A percentile compares a stretch with the other conserved stretches of the same genome.
phyloP scores from a whole-genome alignment of 2,888 invertebrate species.

The Nomada fucata region DNA sequence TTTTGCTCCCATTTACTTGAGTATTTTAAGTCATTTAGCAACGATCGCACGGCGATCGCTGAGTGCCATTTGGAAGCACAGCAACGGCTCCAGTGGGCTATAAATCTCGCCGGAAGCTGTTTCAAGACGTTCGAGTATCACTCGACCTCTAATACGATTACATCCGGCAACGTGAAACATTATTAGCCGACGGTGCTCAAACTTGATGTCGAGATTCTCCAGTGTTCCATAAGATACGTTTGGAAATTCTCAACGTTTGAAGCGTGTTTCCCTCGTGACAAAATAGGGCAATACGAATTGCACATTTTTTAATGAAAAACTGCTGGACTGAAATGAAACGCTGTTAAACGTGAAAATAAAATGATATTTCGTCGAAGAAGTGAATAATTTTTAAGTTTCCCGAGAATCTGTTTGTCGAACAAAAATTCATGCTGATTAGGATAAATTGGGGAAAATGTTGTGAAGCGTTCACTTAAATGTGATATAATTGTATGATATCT shows the following conservation, averaged over 20 bases:
- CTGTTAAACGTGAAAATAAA: too few species aligned
- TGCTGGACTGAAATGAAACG: too few species aligned
- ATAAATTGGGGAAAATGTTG: too few species aligned
- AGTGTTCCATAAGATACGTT: not conserved
- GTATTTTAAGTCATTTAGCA: constrained; percentile 1
- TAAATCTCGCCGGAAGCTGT: constrained; percentile 15
- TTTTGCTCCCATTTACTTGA: not conserved
- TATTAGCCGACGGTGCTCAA: constrained; percentile 18
- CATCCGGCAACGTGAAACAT: constrained; percentile 9
- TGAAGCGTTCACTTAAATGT: too few species aligned
- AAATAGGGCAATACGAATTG: too few species aligned
- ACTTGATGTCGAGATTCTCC: not conserved
- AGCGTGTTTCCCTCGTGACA: too few species aligned
- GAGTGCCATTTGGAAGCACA: constrained; percentile 7
- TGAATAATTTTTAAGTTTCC: too few species aligned
- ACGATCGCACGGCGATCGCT: not conserved
- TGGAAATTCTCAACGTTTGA: not conserved
- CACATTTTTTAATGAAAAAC: too few species aligned
- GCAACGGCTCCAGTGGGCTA: not conserved
- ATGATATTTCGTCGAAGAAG: too few species aligned
- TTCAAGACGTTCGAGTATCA: constrained; percentile 3
- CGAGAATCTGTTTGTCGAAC: too few species aligned
- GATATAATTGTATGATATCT: too few species aligned
- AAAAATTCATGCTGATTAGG: too few species aligned
- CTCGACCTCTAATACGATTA: constrained; percentile 25